Evolutionary conservation across 2,113 vertebrate genomes (phyloP).

Genomic region (Poeciliopsis retropinna): DNA sequence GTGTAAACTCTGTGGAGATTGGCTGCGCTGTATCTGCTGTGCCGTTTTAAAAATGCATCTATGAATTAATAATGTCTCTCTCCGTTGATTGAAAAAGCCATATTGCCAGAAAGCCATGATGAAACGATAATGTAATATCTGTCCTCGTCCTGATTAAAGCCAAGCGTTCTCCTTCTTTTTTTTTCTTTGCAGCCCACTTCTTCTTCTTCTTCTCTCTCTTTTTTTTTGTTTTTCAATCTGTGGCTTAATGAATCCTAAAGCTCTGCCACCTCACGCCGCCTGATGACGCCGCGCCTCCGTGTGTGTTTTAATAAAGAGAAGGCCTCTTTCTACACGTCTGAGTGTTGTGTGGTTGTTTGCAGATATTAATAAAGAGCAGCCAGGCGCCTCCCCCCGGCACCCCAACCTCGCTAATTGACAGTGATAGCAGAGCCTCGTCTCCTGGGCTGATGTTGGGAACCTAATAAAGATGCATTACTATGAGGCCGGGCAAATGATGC

Average conservation of each 20-base stretch:
- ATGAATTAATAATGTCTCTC: slow-evolving; percentile 74
- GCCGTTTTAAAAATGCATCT: slow-evolving; percentile 72
- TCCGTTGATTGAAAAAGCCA: slow-evolving; percentile 73
- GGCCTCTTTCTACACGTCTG: slow-evolving; percentile 50
- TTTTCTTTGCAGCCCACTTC: background rate
- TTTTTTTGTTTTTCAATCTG: slow-evolving; percentile 1
- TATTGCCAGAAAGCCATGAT: slow-evolving; percentile 72
- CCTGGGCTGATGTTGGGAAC: slow-evolving; percentile 58
- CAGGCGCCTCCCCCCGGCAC: slow-evolving; percentile 18
- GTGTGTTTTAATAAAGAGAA: slow-evolving; percentile 72
- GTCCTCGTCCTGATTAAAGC: slow-evolving; percentile 62
- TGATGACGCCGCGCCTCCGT: slow-evolving; percentile 44
- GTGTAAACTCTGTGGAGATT: slow-evolving; percentile 69
- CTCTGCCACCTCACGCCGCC: slow-evolving; percentile 42
- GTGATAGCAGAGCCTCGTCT: slow-evolving; percentile 66
- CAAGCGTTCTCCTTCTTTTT: slow-evolving; percentile 1
- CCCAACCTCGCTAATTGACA: slow-evolving; percentile 69
- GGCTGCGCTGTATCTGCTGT: slow-evolving; percentile 65
- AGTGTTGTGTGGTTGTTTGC: slow-evolving; percentile 56
- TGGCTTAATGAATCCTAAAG: slow-evolving; percentile 47
- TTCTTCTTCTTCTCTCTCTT: background rate
- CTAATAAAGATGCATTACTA: slow-evolving; percentile 74
- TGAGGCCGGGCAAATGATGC: slow-evolving; percentile 46
- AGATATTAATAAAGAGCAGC: slow-evolving; percentile 66
- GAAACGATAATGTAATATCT: slow-evolving; percentile 78